Percentiles rank a stretch among this genome's conserved stretches.
Evolutionary conservation across 2,888 invertebrate genomes (phyloP).

Genomic region (Candidula unifasciata): DNA sequence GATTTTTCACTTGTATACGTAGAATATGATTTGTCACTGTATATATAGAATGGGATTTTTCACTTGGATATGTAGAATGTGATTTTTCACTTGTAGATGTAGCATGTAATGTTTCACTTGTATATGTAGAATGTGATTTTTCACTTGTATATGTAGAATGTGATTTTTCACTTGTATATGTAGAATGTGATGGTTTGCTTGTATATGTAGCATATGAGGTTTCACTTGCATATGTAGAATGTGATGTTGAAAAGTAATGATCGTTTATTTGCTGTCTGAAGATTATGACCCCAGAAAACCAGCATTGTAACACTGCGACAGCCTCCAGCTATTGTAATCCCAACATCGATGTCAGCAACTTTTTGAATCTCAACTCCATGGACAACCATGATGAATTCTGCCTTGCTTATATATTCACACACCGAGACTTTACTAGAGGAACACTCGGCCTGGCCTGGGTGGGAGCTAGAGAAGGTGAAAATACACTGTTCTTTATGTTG

Average conservation of each 20-base stretch:
- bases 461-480: conserved; percentile 82
- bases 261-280: conserved; percentile 20
- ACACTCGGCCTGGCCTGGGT: conserved; percentile 99
- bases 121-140: no score
- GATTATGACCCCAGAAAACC: conserved; percentile 62
- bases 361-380: conserved; percentile 96
- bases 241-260: neutral
- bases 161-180: no score
- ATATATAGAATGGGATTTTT: no score
- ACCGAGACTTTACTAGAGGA: conserved; percentile 97
- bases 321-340: conserved; percentile 87
- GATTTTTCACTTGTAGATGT: no score
- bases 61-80: no score
- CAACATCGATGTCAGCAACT: conserved; percentile 99
- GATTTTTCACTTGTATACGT: no score
- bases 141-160: no score
- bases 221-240: neutral
- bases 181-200: no score
- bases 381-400: conserved; percentile 99
- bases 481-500: neutral
- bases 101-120: no score
- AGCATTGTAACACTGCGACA: conserved; percentile 54
- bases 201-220: no score
- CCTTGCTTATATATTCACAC: conserved; percentile 99
- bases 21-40: no score